phyloP scores from a whole-genome alignment of 2,888 invertebrate species.

The Caenorhabditis parvicauda region DNA sequence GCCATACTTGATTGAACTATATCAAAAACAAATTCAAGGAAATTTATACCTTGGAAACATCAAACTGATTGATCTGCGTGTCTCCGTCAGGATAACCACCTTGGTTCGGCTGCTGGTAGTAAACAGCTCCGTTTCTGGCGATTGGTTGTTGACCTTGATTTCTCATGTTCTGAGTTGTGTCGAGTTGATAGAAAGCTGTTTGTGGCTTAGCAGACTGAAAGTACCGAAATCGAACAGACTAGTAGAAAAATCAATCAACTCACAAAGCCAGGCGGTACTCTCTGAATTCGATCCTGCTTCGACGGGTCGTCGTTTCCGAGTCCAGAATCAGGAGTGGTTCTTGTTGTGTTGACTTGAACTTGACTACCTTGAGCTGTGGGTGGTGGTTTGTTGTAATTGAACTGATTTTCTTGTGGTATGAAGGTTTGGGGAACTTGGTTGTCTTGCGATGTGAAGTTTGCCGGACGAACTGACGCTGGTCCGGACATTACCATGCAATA shows the following conservation, averaged over 20 bases:
- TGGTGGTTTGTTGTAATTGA: constrained; percentile 3
- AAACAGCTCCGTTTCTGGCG: background rate
- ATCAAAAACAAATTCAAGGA: no score
- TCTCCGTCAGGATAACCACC: no score
- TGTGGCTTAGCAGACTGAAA: background rate
- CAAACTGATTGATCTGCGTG: no score
- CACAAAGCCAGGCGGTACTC: constrained; percentile 23
- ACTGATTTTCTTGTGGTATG: constrained; percentile 5
- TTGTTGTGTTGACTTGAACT: constrained; percentile 19
- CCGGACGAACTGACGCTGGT: constrained; percentile 12
- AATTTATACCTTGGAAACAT: no score
- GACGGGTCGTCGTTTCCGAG: constrained; percentile 30
- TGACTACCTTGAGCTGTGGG: constrained; percentile 3
- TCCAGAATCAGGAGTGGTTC: constrained; percentile 40
- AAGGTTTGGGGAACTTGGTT: no score
- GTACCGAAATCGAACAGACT: background rate
- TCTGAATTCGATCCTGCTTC: background rate
- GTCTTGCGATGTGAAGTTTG: no score
- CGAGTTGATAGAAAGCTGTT: no score
- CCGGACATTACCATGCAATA: constrained; percentile 30
- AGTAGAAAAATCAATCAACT: constrained; percentile 14
- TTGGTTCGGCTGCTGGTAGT: background rate
- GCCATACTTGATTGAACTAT: no score
- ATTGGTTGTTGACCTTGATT: background rate
- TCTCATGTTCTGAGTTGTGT: background rate